Base-by-base conservation (phyloP, 2,797 vertebrate species). In the Thalassophryne amazonica region DNA sequence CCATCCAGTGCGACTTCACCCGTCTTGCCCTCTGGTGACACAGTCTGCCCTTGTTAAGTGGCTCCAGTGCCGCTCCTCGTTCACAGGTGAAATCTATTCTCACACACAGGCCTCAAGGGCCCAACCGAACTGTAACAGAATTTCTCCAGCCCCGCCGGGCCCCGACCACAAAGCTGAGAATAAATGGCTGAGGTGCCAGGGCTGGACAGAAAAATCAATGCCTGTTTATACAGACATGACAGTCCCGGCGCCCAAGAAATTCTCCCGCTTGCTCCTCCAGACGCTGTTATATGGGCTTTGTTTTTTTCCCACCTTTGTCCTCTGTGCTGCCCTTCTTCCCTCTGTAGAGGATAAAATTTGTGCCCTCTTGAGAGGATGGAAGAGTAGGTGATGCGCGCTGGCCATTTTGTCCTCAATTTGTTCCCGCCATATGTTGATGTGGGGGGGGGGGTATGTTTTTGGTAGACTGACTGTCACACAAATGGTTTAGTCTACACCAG, bases 171-270 rank as follows among this genome's bases (percentile, higher is more conserved):
- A 94, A 94, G 94, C 94, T 89, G 93, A 98, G 95, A 96, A 98
- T 98, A 95, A 98, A 98, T 98, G 94, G 95, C 92, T 88, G 91
- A 94, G 94, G 94, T 96, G 94, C 94, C 93, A 93, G 91, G 83
- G 89, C 93, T 91, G 87, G 97, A 99, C 97, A 98, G 94, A 94
- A 98, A 98, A 99, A 98, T 99, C 97, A 98, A 99, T 99, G 95
- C 93, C 93, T 97, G 94, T 94, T 97, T 98, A 97, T 96, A 96
- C 95, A 97, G 95, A 97, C 94, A 92, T 97, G 96, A 97, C 96
- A 97, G 94, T 83, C 85, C 80, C 78, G 79, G 87, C 85, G 87
- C 86, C 87, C 84, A 43, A 78, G 84, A 88, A 86, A 88, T 89
- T 82, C 80, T 84, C 84, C 63, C 67, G 67, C 73, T 75, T 49